These are phyloP conservation scores for Leucoptera coffeella DNA, from an alignment of 2,888 invertebrate genomes.

Conservation along the genomic window DNA sequence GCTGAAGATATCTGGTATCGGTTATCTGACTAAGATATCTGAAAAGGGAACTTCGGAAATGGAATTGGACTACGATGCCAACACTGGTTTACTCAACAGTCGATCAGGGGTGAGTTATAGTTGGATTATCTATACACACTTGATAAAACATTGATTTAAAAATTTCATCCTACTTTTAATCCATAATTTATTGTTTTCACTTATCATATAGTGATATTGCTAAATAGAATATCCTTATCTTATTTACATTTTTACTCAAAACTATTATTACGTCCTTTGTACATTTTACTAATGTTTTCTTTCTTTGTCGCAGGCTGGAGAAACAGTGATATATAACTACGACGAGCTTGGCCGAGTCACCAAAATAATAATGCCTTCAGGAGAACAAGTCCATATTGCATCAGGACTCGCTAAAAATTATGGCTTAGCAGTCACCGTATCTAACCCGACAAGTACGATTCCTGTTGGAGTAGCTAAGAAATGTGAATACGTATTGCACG, in stretches of 20 bases:
- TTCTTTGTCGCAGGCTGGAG: constrained; percentile 59
- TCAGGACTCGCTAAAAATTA: constrained; percentile 74
- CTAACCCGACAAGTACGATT: constrained; percentile 45
- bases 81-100: constrained; percentile 79
- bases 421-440: constrained; percentile 69
- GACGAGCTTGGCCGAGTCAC: constrained; percentile 84
- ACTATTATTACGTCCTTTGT: no score
- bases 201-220: not conserved
- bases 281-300: constrained; percentile 4
- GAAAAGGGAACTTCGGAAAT: constrained; percentile 87
- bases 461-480: constrained; percentile 50
- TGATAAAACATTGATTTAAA: not conserved
- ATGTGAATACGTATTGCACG: constrained; percentile 57
- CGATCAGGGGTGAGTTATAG: constrained; percentile 63
- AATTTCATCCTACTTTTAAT: not conserved
- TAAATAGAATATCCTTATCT: no score
- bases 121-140: constrained; percentile 1
- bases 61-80: constrained; percentile 85
- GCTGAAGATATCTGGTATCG: constrained; percentile 87
- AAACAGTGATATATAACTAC: constrained; percentile 87
- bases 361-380: constrained; percentile 83
- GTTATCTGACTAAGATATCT: constrained; percentile 80
- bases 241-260: no score
- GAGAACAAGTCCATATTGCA: constrained; percentile 75
- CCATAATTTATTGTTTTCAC: constrained; percentile 1